phyloP scores from a whole-genome alignment of 2,797 vertebrate genomes.

The Momotus momota region DNA sequence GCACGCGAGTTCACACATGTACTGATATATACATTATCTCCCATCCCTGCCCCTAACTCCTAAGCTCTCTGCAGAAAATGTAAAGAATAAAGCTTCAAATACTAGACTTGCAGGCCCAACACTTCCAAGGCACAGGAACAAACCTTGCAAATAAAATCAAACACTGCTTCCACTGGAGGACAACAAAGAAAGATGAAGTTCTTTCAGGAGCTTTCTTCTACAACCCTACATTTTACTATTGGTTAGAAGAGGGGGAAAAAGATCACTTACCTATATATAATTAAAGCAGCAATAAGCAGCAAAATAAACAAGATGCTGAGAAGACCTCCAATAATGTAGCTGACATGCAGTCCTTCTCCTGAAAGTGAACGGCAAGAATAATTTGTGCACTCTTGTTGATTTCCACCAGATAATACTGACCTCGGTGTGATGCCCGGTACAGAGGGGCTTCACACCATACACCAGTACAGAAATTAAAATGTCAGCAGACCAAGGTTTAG shows the following conservation, averaged over 20 bases:
- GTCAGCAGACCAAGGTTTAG: background rate
- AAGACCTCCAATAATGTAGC: conserved; percentile 92
- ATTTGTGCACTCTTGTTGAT: background rate
- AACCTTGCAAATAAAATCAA: background rate
- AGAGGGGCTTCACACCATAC: background rate
- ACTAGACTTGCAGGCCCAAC: background rate
- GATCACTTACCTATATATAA: conserved; percentile 90
- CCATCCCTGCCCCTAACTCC: background rate
- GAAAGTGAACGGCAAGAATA: conserved; percentile 15
- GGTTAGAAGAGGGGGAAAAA: background rate
- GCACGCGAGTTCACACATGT: background rate
- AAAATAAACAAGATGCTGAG: conserved; percentile 92
- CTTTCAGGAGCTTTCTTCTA: background rate
- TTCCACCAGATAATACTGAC: background rate
- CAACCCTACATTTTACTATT: background rate
- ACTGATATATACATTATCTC: background rate
- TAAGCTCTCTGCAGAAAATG: background rate
- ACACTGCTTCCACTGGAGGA: background rate
- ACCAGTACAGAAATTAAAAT: background rate
- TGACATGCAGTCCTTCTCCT: conserved; percentile 94
- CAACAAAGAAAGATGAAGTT: background rate
- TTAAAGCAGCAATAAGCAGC: conserved; percentile 89
- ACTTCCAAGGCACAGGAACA: background rate
- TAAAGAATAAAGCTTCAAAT: background rate
- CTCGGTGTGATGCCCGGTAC: background rate